phyloP scores from a whole-genome alignment of 23 tunicate genomes.

The Clavelina lepadiformis region DNA sequence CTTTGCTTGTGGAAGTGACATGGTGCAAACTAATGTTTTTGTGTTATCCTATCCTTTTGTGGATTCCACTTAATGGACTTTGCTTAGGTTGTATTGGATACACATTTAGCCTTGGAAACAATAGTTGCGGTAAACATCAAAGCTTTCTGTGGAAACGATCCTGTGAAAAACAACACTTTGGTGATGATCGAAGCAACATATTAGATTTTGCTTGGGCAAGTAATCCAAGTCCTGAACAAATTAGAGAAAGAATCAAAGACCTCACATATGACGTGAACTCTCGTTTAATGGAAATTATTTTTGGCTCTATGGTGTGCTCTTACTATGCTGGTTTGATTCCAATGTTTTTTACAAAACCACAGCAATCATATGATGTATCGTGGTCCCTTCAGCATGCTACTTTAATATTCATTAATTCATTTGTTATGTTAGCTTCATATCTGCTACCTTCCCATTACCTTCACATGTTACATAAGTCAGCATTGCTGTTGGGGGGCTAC shows the following conservation, averaged over 20 bases:
- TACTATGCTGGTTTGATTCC: constrained; percentile 79
- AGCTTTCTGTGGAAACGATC: no score
- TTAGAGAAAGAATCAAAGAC: constrained; percentile 36
- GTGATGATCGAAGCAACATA: neutral
- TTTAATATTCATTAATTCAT: constrained; percentile 42
- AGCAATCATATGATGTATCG: constrained; percentile 63
- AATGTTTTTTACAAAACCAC: constrained; percentile 64
- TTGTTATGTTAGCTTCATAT: constrained; percentile 43
- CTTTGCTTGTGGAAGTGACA: constrained; percentile 13
- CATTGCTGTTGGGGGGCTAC: constrained; percentile 42
- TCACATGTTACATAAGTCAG: constrained; percentile 61
- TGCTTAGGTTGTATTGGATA: constrained; percentile 25
- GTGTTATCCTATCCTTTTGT: constrained; percentile 48
- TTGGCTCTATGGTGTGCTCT: constrained; percentile 56
- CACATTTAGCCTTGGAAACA: constrained; percentile 2
- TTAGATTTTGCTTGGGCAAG: neutral
- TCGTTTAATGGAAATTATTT: constrained; percentile 57
- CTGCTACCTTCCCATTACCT: constrained; percentile 48
- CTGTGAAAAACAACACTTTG: neutral
- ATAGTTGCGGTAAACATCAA: neutral
- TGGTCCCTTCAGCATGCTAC: constrained; percentile 74
- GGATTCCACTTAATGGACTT: constrained; percentile 34
- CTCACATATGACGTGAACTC: constrained; percentile 57
- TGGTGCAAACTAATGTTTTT: constrained; percentile 37
- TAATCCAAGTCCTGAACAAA: constrained; percentile 9